These are phyloP conservation scores for Squalus acanthias DNA, from an alignment of 2,797 vertebrate genomes.

Conservation along the genomic window DNA sequence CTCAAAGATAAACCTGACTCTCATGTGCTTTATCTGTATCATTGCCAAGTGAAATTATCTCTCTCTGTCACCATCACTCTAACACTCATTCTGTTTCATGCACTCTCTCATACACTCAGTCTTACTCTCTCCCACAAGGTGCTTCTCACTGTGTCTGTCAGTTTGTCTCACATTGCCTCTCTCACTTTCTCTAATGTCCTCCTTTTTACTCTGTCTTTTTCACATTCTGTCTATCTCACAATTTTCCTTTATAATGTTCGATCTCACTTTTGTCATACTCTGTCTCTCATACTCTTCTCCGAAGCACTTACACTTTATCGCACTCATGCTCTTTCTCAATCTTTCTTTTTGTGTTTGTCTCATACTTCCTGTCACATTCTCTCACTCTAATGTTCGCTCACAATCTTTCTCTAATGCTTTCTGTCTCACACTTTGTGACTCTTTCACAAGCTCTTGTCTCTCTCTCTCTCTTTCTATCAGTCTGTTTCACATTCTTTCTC, in stretches of 20 bases:
- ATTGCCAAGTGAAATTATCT: not conserved
- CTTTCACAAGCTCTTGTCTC: too few species aligned
- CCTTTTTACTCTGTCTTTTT: not conserved
- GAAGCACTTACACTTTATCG: too few species aligned
- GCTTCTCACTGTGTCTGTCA: not conserved
- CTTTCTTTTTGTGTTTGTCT: too few species aligned
- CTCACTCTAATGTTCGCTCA: too few species aligned
- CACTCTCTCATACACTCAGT: not conserved
- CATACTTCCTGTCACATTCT: too few species aligned
- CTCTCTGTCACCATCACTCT: not conserved
- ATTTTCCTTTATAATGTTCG: not conserved
- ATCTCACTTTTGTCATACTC: not conserved
- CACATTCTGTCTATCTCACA: not conserved
- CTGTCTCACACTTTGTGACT: too few species aligned
- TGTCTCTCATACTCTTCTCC: too few species aligned
- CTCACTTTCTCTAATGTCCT: not conserved
- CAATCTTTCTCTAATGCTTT: too few species aligned
- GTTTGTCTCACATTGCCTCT: not conserved
- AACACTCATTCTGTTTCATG: not conserved
- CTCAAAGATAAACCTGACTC: not conserved
- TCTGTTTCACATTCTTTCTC: too few species aligned
- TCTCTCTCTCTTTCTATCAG: too few species aligned
- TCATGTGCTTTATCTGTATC: not conserved
- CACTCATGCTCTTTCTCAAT: too few species aligned
- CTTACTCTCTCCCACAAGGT: too few species aligned